Percentiles rank a stretch among this genome's conserved stretches.
phyloP scores from a whole-genome alignment of 2,888 invertebrate species.

The Eupithecia exiguata region DNA sequence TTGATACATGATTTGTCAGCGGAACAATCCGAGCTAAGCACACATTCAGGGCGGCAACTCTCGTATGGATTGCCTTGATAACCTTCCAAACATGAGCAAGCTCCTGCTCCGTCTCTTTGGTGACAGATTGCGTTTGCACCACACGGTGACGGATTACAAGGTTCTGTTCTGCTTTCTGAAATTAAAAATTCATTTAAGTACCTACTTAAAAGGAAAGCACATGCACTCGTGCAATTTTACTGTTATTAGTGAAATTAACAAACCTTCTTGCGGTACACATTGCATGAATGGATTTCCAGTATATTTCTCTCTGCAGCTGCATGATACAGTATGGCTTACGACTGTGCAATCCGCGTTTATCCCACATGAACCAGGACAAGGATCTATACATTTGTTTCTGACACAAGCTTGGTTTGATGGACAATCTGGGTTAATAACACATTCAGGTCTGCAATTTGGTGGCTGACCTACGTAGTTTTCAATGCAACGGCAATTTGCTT shows the following conservation, averaged over 20 bases:
- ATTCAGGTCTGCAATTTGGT: conserved; percentile 92
- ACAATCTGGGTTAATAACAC: conserved; percentile 92
- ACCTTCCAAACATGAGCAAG: conserved; percentile 91
- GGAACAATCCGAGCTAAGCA: conserved; percentile 92
- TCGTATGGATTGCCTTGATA: conserved; percentile 94
- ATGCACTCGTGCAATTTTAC: not conserved
- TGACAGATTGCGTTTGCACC: conserved; percentile 92
- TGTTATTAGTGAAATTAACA: conserved; percentile 22
- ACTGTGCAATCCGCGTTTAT: conserved; percentile 91
- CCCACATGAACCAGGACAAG: conserved; percentile 92
- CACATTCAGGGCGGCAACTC: conserved; percentile 94
- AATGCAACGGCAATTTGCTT: conserved; percentile 90
- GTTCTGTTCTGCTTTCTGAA: conserved; percentile 85
- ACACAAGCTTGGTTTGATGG: conserved; percentile 90
- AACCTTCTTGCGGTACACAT: conserved; percentile 86
- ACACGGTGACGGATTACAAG: conserved; percentile 94
- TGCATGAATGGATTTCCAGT: conserved; percentile 93
- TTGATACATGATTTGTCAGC: conserved; percentile 92
- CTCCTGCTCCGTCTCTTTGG: conserved; percentile 90
- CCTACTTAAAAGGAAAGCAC: not conserved
- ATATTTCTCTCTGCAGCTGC: conserved; percentile 89
- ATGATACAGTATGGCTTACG: conserved; percentile 91
- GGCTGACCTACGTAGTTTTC: conserved; percentile 90
- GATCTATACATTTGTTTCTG: conserved; percentile 91
- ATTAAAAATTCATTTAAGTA: conserved; percentile 42